Base-by-base conservation (phyloP, 2,888 invertebrate genomes). In the Dynastes grantii region DNA sequence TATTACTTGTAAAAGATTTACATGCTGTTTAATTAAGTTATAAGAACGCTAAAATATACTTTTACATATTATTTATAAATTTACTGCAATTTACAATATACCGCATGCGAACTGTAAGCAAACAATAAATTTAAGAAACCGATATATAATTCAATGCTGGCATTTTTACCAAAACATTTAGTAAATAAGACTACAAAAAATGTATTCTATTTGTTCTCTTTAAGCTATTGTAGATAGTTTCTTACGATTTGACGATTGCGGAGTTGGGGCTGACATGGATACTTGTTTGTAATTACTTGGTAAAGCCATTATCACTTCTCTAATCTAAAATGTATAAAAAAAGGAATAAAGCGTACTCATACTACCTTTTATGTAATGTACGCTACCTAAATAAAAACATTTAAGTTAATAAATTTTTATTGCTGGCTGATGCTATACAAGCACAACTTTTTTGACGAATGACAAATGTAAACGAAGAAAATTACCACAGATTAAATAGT, bases 211-310 rank as follows among this genome's bases (percentile, higher is more conserved):
- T 40, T 63, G 49, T 58, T 68, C 55, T 68, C 63, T 45, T 45
- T 55, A 77, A 75, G 67, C 32, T 77, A 77, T 53, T 70, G 51
- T 53, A 58, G 70, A 22, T 68, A 73, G 45, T 76, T 75, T 87
- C 94, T 93, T 92, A 94, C 94, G 94, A 90, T 93, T 94, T 85
- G 94, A 90, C 86, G 91, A 91, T 84, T 93, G 93, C 63, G 93
- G 92, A 85, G 92, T 92, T 82, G 95, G 92, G 89, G 94, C 92
- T 84, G 94, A 92, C 89, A 95, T 92, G 77, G 95, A 94, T 84
- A 95, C 93, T 91, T 95, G 95, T 89, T 96, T 96, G 88, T 96
- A 96, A 88, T 94, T 96, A 84, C 92, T 92, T 79, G 96, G 96
- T 82, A 96, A 90, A 84, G 96, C 94, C 96, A 96, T 96, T 81